These are phyloP conservation scores for Micrasema longulum DNA, from an alignment of 1,140 invertebrate genomes.

Conservation along the genomic window DNA sequence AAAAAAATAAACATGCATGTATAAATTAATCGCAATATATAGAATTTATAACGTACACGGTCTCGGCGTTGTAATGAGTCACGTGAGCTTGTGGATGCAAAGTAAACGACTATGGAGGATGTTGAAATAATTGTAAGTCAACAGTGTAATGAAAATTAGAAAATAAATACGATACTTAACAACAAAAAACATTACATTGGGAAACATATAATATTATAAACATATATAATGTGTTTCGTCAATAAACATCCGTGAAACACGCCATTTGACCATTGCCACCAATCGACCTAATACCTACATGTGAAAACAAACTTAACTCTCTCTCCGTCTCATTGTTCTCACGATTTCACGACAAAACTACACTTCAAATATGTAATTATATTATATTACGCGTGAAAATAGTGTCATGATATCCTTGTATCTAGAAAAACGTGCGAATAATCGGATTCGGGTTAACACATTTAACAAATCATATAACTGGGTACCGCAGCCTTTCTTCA, in stretches of 20 bases:
- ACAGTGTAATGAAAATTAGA: background rate
- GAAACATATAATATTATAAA: background rate
- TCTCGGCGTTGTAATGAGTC: conserved; percentile 1
- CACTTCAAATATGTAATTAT: background rate
- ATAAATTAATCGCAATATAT: conserved; percentile 15
- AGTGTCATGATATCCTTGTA: conserved; percentile 17
- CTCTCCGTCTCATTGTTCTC: conserved; percentile 10
- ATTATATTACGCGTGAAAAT: conserved; percentile 1
- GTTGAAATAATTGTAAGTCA: background rate
- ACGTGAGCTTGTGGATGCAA: background rate
- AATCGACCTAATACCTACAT: conserved; percentile 2
- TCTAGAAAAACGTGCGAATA: conserved; percentile 8
- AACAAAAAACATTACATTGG: background rate
- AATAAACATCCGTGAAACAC: conserved; percentile 19
- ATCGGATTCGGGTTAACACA: background rate
- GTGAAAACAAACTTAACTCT: background rate
- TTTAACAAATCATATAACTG: too few relatives aligned
- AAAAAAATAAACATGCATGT: conserved; percentile 22
- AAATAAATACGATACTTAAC: background rate
- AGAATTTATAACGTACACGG: conserved; percentile 5
- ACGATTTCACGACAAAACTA: conserved; percentile 4
- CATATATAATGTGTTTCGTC: background rate
- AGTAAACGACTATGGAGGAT: background rate
- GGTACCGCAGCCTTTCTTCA: too few relatives aligned
- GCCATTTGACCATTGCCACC: conserved; percentile 26